Conservation (phyloP, 2,888 invertebrate species). For the Vanessa cardui region DNA sequence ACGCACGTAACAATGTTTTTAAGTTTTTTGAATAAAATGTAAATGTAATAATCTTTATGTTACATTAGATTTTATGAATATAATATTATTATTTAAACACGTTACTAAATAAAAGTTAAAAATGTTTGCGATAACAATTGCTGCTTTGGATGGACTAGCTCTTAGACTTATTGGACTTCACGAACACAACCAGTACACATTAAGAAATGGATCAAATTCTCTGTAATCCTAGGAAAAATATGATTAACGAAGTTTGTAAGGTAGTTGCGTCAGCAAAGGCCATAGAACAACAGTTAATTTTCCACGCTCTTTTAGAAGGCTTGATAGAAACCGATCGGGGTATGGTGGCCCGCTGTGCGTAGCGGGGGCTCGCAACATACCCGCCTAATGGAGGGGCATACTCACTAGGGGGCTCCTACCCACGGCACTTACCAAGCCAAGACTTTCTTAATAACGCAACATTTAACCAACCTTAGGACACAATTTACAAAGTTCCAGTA, state of each 20-base stretch:
- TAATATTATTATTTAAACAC: too few relatives aligned
- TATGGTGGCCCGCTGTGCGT: conserved; percentile 61
- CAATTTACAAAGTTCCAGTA: conserved; percentile 25
- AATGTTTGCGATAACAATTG: too few relatives aligned
- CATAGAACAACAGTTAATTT: conserved; percentile 39
- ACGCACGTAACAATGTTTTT: conserved; percentile 12
- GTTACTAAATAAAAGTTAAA: too few relatives aligned
- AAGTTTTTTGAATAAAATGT: not conserved
- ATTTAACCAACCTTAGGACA: conserved; percentile 51
- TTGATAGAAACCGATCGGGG: conserved; percentile 49
- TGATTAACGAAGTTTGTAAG: conserved; percentile 14
- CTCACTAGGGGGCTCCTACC: conserved; percentile 67
- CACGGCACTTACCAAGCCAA: conserved; percentile 67
- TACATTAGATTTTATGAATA: too few relatives aligned
- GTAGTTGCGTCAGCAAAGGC: conserved; percentile 18
- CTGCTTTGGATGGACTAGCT: too few relatives aligned
- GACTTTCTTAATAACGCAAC: conserved; percentile 64
- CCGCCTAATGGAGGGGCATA: conserved; percentile 69
- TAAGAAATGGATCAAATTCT: not conserved
- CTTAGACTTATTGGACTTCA: too few relatives aligned
- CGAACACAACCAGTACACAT: too few relatives aligned
- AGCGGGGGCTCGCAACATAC: conserved; percentile 67
- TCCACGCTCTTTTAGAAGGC: conserved; percentile 47
- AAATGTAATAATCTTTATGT: too few relatives aligned
- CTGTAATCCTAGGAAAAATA: not conserved